Evolutionary conservation across 30 jellyfish, hydroid and myxozoan species (phyloP), one percentile per base, ranked within the genome.

Genomic region (Hydractinia symbiolongicarpus): DNA sequence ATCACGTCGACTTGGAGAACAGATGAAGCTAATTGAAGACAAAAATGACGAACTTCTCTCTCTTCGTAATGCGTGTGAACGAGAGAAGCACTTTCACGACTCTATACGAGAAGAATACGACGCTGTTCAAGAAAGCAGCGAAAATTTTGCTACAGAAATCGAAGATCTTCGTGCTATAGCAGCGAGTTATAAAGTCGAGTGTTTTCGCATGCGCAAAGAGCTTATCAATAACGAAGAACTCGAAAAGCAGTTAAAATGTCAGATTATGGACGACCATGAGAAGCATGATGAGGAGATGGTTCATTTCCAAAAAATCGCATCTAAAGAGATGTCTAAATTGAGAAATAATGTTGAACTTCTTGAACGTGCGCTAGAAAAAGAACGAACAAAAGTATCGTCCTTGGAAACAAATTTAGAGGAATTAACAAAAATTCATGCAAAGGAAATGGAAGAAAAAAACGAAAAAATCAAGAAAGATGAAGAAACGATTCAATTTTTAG

Each of bases 211-310:
- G 17, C 55, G 60, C 30, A 55, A 58, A 30, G 40, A 77, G 60
- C 52, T 66, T 6, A 50, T 21, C 15, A 20, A 77, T 9, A 79
- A 77, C 50, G 56, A 77, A 50, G 85, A 77, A 61, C 15, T 77
- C 14, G 30, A 54, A 50, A 30, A 6, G 19, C 44, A 61, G 15
- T 55, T 77, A 7, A 77, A 77, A 50, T 17, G 51, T 77, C 85
- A 77, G 81, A 66, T 77, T 54, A 52, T 77, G 82, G 85, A 77
- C 53, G 85, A 77, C 4, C 75, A 54, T 5, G 79, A 77, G 13
- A 56, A 77, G 53, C 76, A 52, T 66, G 79, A 77, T 21, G 85
- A 51, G 8, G 85, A 77, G 60, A 54, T 77, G 44, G 1, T 17
- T 9, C 40, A 77, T 60, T 1, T 77, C 8, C 44, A 30, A 15